A percentile compares a stretch with the other conserved stretches of the same genome.
Evolutionary conservation across 1,140 invertebrate species (phyloP).

Genomic region (Papilio xuthus): DNA sequence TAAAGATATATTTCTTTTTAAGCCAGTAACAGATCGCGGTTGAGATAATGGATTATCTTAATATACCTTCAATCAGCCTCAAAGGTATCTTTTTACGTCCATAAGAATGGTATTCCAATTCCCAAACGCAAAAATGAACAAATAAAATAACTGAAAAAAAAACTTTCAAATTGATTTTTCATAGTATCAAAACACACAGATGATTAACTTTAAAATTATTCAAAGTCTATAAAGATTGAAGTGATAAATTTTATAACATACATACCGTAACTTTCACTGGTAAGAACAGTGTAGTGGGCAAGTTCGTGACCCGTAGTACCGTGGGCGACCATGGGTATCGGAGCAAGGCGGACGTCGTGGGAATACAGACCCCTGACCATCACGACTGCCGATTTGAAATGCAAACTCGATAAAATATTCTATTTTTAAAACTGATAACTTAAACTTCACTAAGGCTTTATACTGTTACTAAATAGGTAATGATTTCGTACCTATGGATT

Average conservation of each 20-base stretch:
- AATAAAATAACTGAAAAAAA: neutral
- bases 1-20: neutral
- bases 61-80: neutral
- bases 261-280: conserved; percentile 27
- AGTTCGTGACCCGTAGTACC: conserved; percentile 53
- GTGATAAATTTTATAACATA: conserved; percentile 2
- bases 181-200: neutral
- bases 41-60: conserved; percentile 7
- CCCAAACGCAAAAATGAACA: neutral
- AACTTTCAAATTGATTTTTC: neutral
- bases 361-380: conserved; percentile 43
- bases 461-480: neutral
- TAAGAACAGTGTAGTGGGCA: conserved; percentile 22
- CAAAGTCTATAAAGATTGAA: neutral
- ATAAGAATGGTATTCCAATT: neutral
- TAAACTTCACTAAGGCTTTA: neutral
- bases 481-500: too few relatives aligned
- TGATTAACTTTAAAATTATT: neutral
- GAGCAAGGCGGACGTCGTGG: conserved; percentile 47
- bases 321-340: conserved; percentile 52
- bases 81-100: neutral
- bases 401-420: conserved; percentile 25
- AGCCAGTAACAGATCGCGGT: neutral
- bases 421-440: neutral
- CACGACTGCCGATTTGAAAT: conserved; percentile 27